phyloP scores from a whole-genome alignment of 2,113 vertebrate species.

The Hiodon alosoides region DNA sequence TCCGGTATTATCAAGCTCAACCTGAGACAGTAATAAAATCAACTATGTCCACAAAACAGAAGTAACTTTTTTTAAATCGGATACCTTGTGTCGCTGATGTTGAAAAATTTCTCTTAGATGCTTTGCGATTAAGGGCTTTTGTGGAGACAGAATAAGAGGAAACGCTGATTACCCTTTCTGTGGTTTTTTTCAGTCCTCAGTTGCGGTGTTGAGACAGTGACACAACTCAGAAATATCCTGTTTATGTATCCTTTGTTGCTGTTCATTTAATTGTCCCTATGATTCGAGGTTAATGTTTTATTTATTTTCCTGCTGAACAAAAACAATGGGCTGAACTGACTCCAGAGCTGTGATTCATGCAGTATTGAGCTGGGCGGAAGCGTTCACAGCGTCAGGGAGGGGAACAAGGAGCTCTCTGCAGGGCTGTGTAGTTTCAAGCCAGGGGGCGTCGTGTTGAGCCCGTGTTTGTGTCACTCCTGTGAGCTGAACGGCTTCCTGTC shows the following conservation, averaged over 20 bases:
- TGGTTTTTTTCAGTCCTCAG: conserved; percentile 42
- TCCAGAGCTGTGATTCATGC: conserved; percentile 52
- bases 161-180: conserved; percentile 36
- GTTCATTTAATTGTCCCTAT: conserved; percentile 63
- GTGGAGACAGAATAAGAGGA: conserved; percentile 25
- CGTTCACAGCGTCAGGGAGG: conserved; percentile 50
- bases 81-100: conserved; percentile 51
- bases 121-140: conserved; percentile 32
- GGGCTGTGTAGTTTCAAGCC: conserved; percentile 28
- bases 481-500: conserved; percentile 49
- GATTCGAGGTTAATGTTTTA: conserved; percentile 56
- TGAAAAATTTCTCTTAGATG: conserved; percentile 42
- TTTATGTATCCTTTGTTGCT: conserved; percentile 46
- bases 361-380: conserved; percentile 61
- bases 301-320: conserved; percentile 61
- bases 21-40: conserved; percentile 52
- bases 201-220: conserved; percentile 51
- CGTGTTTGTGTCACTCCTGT: conserved; percentile 46
- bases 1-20: conserved; percentile 43
- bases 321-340: conserved; percentile 60
- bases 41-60: conserved; percentile 43
- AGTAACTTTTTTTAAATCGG: conserved; percentile 53
- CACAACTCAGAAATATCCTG: conserved; percentile 37
- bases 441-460: conserved; percentile 19
- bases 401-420: conserved; percentile 24